Percentiles rank a stretch among this genome's conserved stretches.
Conservation (phyloP, 2,888 invertebrate species). For the Sesamia inferens region DNA sequence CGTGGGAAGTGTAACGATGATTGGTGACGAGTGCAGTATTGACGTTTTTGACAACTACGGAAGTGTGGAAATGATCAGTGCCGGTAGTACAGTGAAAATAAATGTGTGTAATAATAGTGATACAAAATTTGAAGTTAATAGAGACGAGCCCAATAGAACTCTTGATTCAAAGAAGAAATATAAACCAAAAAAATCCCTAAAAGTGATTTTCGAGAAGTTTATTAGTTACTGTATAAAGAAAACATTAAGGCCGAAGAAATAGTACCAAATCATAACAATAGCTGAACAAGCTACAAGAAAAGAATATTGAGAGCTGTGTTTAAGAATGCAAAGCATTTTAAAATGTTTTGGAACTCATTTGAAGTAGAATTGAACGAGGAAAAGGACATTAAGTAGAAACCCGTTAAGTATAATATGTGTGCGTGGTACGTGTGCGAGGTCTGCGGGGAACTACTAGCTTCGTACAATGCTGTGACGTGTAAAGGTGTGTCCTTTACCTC, state of each 20-base stretch:
- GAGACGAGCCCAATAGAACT: conserved; percentile 11
- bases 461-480: conserved; percentile 27
- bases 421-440: background rate
- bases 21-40: conserved; percentile 70
- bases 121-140: conserved; percentile 1
- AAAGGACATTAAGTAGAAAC: conserved; percentile 7
- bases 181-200: conserved; percentile 34
- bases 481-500: conserved; percentile 8
- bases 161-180: conserved; percentile 15
- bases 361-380: conserved; percentile 17
- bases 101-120: conserved; percentile 35
- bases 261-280: background rate
- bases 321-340: conserved; percentile 2
- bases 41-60: conserved; percentile 71
- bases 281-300: background rate
- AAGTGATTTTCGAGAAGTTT: conserved; percentile 30
- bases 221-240: conserved; percentile 42
- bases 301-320: background rate
- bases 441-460: conserved; percentile 41
- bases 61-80: conserved; percentile 65
- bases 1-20: conserved; percentile 69
- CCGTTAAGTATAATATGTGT: background rate
- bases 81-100: conserved; percentile 52
- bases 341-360: background rate
- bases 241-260: conserved; percentile 18